Evolutionary conservation across 2,888 invertebrate species (phyloP).

Genomic region (Papilio protenor): DNA sequence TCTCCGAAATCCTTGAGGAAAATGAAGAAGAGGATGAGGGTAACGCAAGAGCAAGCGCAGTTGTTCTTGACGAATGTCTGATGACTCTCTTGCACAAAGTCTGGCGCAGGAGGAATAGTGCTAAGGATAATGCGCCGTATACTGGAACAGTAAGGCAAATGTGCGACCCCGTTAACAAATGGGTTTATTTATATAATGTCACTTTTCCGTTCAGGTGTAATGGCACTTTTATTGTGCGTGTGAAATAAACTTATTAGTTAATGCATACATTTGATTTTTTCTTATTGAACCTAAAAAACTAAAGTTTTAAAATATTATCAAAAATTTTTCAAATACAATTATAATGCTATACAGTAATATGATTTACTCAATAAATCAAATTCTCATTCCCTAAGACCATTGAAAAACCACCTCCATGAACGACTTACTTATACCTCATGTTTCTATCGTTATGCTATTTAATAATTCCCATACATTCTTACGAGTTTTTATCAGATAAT

Average conservation of each 20-base stretch:
- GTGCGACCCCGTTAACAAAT: slow-evolving; percentile 53
- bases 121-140: slow-evolving; percentile 47
- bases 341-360: no score
- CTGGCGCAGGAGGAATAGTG: slow-evolving; percentile 49
- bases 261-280: slow-evolving; percentile 57
- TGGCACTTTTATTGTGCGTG: slow-evolving; percentile 73
- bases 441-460: no score
- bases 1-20: slow-evolving; percentile 65
- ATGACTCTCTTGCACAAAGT: slow-evolving; percentile 56
- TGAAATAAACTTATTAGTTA: slow-evolving; percentile 80
- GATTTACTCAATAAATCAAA: no score
- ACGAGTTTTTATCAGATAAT: background rate
- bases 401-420: background rate
- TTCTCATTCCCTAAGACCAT: no score
- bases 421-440: background rate
- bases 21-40: slow-evolving; percentile 67
- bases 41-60: slow-evolving; percentile 64
- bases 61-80: slow-evolving; percentile 71
- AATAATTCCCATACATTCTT: no score
- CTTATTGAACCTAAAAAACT: slow-evolving; percentile 45
- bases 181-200: slow-evolving; percentile 62
- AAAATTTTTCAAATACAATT: no score
- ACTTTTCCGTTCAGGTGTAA: slow-evolving; percentile 70
- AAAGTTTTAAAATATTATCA: no score
- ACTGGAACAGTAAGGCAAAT: slow-evolving; percentile 54